These are phyloP conservation scores for Dipus sagitta DNA, from an alignment of 2,797 vertebrate genomes.

Conservation along the genomic window DNA sequence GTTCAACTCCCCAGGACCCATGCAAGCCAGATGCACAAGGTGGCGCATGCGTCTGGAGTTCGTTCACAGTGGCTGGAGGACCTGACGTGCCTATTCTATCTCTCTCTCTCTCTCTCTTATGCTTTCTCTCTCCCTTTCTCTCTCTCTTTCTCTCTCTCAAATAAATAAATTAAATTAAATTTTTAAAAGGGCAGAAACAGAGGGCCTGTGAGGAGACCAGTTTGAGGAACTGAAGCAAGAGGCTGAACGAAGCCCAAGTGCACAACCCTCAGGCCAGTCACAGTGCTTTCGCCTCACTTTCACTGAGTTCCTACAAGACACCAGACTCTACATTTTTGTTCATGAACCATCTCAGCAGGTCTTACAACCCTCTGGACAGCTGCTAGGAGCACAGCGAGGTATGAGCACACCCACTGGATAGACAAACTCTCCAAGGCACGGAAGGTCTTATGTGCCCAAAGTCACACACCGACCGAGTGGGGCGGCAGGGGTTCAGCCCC, in stretches of 20 bases:
- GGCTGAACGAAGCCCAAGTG: not conserved
- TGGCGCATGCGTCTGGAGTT: too few relatives aligned
- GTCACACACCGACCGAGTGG: not conserved
- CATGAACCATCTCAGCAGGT: not conserved
- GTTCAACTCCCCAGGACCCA: too few relatives aligned
- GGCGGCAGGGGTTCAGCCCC: not conserved
- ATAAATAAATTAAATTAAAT: too few relatives aligned
- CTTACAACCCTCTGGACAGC: not conserved
- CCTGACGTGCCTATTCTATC: too few relatives aligned
- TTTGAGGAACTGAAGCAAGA: not conserved
- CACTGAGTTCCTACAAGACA: not conserved
- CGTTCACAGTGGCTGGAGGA: too few relatives aligned
- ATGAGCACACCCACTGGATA: not conserved
- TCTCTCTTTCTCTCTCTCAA: too few relatives aligned
- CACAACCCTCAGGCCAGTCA: not conserved
- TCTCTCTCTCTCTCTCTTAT: too few relatives aligned
- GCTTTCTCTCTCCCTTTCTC: too few relatives aligned
- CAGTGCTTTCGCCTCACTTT: not conserved
- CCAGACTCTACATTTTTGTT: not conserved
- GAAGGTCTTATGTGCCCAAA: not conserved
- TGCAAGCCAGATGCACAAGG: too few relatives aligned
- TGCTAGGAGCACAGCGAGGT: not conserved
- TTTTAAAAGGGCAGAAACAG: not conserved
- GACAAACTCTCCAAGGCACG: not conserved
- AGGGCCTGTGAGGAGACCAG: not conserved